Base-by-base conservation (phyloP, 2,113 vertebrate species). In the Anguilla rostrata region DNA sequence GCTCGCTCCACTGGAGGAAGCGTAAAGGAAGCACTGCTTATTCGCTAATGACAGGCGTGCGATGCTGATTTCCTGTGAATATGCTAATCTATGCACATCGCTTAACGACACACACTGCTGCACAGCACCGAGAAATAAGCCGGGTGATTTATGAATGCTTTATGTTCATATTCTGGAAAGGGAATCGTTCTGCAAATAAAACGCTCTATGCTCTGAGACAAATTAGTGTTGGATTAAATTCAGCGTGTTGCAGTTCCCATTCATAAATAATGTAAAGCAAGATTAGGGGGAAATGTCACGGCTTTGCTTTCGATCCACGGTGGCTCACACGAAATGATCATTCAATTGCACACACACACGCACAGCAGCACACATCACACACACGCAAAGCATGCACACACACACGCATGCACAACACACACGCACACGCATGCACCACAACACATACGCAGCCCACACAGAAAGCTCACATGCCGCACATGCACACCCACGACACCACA, bases 251-350 rank as follows among this genome's bases (percentile, higher is more conserved):
- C 29, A 18, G 29, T 7, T 12, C 39, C n/a, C 15, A n/a, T 8
- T 71, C 79, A 86, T 86, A 39, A 86, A 86, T 86, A 66, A 81
- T 86, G 85, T 39, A 82, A 26, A 82, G 81, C 15, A 18, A 63
- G 85, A 81, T 82, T 86, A 39, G 85, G 22, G 7, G n/a, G 56
- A 86, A 86, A 86, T 86, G 85, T 86, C 85, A 86, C 15, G 39
- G 22, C 78, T 86, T 57, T 34, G 12, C 26, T 41, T 46, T 46
- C 29, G 82, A 81, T 81, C 39, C 53, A 26, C 57, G 9, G 60
- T 63, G 26, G 29, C 26, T n/a, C 49, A 49, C 29, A 80, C 43
- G 60, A 43, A 29, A 66, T 34, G 57, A 41, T 49, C 46, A 40
- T 6, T 41, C 41, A 41, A 29, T n/a, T 5, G 12, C 71, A 75